These are phyloP conservation scores for Cheilosia scutellata DNA, from an alignment of 2,888 invertebrate species.

Conservation along the genomic window DNA sequence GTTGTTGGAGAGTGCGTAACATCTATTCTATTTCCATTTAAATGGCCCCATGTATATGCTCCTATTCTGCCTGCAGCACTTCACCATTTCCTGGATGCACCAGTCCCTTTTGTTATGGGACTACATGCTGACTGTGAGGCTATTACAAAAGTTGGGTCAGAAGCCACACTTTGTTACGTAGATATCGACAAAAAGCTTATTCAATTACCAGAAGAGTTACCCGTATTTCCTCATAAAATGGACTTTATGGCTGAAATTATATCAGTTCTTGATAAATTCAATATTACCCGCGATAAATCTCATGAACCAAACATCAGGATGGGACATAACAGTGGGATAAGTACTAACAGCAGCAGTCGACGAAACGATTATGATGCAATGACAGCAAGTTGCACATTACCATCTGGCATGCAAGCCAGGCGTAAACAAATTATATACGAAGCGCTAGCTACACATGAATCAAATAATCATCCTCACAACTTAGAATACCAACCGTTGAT, in stretches of 20 bases:
- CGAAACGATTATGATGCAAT: constrained; percentile 86
- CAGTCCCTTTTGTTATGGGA: constrained; percentile 99
- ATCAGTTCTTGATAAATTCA: constrained; percentile 89
- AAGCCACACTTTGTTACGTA: constrained; percentile 97
- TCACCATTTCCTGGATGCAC: constrained; percentile 98
- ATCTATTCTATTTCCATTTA: constrained; percentile 95
- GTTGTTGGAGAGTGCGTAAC: constrained; percentile 97
- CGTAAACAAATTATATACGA: constrained; percentile 90
- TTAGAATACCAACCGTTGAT: constrained; percentile 83
- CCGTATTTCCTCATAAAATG: constrained; percentile 94
- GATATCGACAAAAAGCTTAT: constrained; percentile 97
- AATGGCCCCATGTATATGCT: constrained; percentile 99
- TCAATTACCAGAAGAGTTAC: constrained; percentile 97
- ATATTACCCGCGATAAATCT: constrained; percentile 84
- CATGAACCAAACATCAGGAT: constrained; percentile 80
- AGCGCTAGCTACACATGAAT: constrained; percentile 81
- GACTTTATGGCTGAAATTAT: constrained; percentile 94
- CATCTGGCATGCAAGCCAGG: constrained; percentile 85
- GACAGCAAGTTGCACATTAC: constrained; percentile 92
- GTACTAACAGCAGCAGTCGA: constrained; percentile 49
- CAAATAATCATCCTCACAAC: constrained; percentile 76
- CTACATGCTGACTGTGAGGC: constrained; percentile 87
- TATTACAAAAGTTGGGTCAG: constrained; percentile 88
- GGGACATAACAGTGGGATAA: constrained; percentile 76
- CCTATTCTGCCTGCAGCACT: constrained; percentile 98